Conservation (phyloP, 2,113 vertebrate genomes). For the Herpetotheres cachinnans region DNA sequence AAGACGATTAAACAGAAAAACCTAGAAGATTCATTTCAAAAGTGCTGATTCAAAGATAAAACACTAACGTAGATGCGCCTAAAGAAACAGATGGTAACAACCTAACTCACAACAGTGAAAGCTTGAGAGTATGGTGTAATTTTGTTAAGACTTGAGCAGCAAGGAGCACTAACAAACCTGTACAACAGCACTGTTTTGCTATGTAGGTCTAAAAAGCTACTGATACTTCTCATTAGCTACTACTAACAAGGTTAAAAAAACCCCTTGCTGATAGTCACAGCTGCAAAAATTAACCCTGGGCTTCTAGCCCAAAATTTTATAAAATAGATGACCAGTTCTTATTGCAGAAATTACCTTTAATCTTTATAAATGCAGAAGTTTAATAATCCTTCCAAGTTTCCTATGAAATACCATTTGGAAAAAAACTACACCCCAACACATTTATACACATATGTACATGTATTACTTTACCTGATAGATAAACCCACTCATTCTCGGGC, state of each 20-base stretch:
- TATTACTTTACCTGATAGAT: conserved; percentile 89
- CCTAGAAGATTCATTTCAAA: not conserved
- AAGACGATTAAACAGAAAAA: not conserved
- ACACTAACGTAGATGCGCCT: not conserved
- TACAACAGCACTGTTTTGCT: not conserved
- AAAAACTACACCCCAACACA: not conserved
- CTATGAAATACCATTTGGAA: not conserved
- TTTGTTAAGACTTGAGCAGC: not conserved
- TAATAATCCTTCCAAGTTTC: not conserved
- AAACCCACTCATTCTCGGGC: conserved; percentile 98
- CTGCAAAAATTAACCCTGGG: not conserved
- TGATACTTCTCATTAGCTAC: not conserved
- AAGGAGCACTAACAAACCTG: not conserved
- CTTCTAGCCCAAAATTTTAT: not conserved
- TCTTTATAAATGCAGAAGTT: not conserved
- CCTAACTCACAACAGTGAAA: not conserved
- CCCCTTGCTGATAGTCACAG: not conserved
- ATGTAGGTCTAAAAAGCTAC: not conserved
- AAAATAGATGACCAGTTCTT: not conserved
- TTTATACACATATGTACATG: not conserved
- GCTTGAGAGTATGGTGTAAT: not conserved
- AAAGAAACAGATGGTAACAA: not conserved
- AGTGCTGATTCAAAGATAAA: not conserved
- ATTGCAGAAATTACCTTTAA: not conserved
- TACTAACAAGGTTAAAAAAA: not conserved